Evolutionary conservation across 2,113 vertebrate genomes (phyloP), one percentile per base, ranked within the genome.

Genomic region (Brachyistius frenatus): DNA sequence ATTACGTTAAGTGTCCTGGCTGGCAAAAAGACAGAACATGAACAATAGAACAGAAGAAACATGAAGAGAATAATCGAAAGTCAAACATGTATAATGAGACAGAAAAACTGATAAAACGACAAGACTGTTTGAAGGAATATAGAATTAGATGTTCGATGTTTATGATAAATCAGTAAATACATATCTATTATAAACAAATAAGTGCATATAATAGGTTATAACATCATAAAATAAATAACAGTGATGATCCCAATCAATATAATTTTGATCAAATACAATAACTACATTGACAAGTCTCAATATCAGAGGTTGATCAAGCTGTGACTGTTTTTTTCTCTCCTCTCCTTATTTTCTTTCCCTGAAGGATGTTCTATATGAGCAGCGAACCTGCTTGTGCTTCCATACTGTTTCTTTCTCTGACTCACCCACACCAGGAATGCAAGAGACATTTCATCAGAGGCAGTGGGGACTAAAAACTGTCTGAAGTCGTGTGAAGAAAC

Each of bases 381-480:
- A 65, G 66, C 61, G 8, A 76, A 76, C 47, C 31, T 46, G n/a
- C 62, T 44, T 49, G 46, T 35, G 35, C 5, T 16, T 82, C 47
- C 13, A 6, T 63, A 53, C 61, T 69, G 58, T 66, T 3, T 0
- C 57, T 77, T 87, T 78, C 85, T 86, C 67, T 77, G 83, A 89
- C 86, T 81, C 74, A 78, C 85, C 87, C 76, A 56, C 8, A 5
- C 30, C 39, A 78, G 88, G 86, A 91, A 96, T 94, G 91, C 84
- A 7, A 78, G 87, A 32, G 74, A 65, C 50, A 2, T 64, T 80
- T 89, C 89, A 86, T 90, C 90, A 90, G 89, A 83, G 91, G 90
- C 86, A 84, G 88, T 39, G 65, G 33, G 90, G 84, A 94, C 93
- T 84, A 90, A 95, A 93, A 89, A 92, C 65, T 81, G 92, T 88